phyloP scores from a whole-genome alignment of 2,888 invertebrate species.

The Malacosoma neustria region DNA sequence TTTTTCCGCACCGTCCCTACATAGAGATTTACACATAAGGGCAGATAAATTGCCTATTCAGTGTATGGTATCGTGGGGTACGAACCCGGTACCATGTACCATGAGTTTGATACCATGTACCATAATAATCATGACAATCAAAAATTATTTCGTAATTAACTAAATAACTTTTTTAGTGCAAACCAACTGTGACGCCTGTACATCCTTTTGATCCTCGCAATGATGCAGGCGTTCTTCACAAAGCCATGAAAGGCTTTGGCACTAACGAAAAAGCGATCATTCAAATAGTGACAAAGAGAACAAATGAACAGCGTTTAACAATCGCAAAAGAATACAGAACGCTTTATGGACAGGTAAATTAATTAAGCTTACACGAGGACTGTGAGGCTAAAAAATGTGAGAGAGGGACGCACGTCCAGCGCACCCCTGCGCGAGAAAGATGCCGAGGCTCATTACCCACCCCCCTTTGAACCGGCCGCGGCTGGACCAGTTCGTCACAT shows the following conservation, averaged over 20 bases:
- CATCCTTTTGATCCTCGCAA: constrained; percentile 84
- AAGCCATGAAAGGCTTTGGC: constrained; percentile 94
- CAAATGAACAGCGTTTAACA: constrained; percentile 89
- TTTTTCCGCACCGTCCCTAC: constrained; percentile 33
- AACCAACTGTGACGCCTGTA: constrained; percentile 85
- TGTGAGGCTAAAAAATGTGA: no score
- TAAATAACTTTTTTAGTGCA: constrained; percentile 74
- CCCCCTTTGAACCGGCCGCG: no score
- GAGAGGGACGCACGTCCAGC: no score
- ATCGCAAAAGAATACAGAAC: constrained; percentile 89
- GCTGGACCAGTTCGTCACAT: no score
- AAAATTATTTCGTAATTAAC: no score
- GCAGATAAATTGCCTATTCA: no score
- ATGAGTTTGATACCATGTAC: no score
- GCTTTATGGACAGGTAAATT: constrained; percentile 86
- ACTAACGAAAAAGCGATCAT: constrained; percentile 94
- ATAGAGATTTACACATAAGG: constrained; percentile 34
- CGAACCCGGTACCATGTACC: no score
- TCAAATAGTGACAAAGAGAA: constrained; percentile 85
- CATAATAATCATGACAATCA: background rate
- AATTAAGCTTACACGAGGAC: no score
- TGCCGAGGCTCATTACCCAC: no score
- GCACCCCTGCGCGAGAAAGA: no score
- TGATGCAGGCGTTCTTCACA: constrained; percentile 88
- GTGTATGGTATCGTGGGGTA: no score